Evolutionary conservation across 2,113 vertebrate genomes (phyloP).

Genomic region (Fregetta grallaria): DNA sequence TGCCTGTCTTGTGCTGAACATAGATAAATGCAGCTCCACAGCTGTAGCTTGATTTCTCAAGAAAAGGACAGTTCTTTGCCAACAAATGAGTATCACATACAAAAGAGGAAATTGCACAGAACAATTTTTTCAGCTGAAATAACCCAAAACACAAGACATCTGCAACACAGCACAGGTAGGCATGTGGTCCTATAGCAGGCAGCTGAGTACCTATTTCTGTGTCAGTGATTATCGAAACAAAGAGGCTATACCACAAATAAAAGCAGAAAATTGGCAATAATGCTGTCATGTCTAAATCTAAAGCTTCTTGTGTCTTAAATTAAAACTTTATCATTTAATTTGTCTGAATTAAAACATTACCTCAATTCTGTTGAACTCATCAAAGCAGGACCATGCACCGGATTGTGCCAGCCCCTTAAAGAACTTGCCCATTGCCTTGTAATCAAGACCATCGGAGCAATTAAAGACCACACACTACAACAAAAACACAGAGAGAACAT

Average conservation of each 20-base stretch:
- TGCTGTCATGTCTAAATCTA: neutral
- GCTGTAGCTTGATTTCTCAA: neutral
- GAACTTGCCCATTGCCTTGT: slow-evolving; percentile 97
- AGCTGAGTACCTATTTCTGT: neutral
- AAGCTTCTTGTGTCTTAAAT: neutral
- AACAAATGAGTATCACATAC: neutral
- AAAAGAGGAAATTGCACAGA: neutral
- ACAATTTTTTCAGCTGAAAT: neutral
- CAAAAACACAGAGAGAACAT: neutral
- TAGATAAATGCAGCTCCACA: neutral
- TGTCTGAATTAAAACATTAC: slow-evolving; percentile 62
- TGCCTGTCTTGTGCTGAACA: neutral
- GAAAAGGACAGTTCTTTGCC: neutral
- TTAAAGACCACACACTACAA: slow-evolving; percentile 94
- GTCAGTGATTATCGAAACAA: neutral
- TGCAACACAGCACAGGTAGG: neutral
- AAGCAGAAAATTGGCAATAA: neutral
- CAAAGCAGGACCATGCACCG: slow-evolving; percentile 95
- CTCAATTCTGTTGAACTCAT: slow-evolving; percentile 96
- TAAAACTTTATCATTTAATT: neutral
- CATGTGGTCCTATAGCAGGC: neutral
- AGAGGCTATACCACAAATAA: neutral
- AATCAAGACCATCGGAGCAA: slow-evolving; percentile 93
- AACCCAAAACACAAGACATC: neutral
- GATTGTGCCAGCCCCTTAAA: slow-evolving; percentile 93